phyloP scores from a whole-genome alignment of 2,888 invertebrate species.

The Athalia rosae region DNA sequence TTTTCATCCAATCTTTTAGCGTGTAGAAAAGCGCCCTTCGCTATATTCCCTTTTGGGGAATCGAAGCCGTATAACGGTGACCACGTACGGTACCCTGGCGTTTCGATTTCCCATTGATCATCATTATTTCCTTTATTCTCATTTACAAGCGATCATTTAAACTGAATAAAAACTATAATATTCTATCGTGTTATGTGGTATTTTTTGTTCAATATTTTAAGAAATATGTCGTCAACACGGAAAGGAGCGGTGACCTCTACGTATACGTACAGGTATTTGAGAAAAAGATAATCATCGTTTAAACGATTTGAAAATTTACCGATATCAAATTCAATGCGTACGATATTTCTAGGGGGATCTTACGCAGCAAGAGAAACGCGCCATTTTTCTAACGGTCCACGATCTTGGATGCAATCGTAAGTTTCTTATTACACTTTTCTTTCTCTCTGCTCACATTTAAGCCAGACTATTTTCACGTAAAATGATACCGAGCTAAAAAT shows the following conservation, averaged over 20 bases:
- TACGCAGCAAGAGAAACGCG: constrained; percentile 86
- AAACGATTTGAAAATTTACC: not conserved
- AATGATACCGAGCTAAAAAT: not conserved
- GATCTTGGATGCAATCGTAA: constrained; percentile 90
- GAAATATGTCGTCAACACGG: constrained; percentile 86
- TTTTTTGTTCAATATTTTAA: constrained; percentile 64
- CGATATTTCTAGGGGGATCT: constrained; percentile 83
- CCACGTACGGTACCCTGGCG: not conserved
- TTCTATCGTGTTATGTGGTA: not conserved
- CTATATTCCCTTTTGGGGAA: not conserved
- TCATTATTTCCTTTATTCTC: not conserved
- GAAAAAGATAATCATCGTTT: not conserved
- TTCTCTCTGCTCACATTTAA: not conserved
- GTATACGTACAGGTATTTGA: constrained; percentile 84
- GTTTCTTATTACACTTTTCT: constrained; percentile 59
- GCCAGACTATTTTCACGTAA: not conserved
- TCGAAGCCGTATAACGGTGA: not conserved
- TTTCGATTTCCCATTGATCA: not conserved
- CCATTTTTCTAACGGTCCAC: constrained; percentile 91
- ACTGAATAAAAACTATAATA: constrained; percentile 6
- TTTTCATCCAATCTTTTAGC: not conserved
- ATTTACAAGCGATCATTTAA: not conserved
- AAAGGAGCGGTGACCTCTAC: constrained; percentile 83
- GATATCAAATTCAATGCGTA: constrained; percentile 8
- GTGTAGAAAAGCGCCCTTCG: not conserved